A percentile compares a stretch with the other conserved stretches of the same genome.
These are phyloP conservation scores for Chrysogorgia sp. DNA, from an alignment of 92 coral and sea anemone species.

Conservation along the genomic window DNA sequence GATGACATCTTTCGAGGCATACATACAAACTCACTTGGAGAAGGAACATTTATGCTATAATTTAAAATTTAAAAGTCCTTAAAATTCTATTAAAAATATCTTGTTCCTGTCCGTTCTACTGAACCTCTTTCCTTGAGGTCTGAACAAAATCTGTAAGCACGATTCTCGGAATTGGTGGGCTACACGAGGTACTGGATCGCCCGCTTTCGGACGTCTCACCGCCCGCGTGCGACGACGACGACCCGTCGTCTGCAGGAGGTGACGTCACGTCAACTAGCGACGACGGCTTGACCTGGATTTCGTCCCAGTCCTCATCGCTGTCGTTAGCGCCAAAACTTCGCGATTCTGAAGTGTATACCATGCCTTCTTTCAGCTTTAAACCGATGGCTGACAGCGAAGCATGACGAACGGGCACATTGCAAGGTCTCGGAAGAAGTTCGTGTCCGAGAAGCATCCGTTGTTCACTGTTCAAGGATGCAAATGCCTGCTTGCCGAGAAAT, in stretches of 20 bases:
- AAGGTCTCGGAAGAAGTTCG: background rate
- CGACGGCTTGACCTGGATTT: slow-evolving; percentile 14
- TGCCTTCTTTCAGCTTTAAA: background rate
- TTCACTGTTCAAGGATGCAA: background rate
- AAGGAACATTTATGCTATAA: background rate
- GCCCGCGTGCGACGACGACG: background rate
- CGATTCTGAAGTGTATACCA: background rate
- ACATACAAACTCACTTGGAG: too few species aligned
- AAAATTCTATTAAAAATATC: background rate
- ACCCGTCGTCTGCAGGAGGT: background rate
- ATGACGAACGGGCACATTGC: background rate
- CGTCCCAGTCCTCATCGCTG: slow-evolving; percentile 17
- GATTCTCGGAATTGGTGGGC: slow-evolving; percentile 27
- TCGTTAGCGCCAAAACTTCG: background rate
- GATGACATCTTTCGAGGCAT: too few species aligned
- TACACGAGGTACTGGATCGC: background rate
- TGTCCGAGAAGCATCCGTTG: background rate
- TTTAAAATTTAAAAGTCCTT: background rate
- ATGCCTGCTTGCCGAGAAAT: background rate
- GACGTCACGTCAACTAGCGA: slow-evolving; percentile 6
- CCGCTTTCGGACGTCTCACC: background rate
- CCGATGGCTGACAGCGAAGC: background rate
- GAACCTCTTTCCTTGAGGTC: background rate
- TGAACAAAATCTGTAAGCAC: slow-evolving; percentile 27
- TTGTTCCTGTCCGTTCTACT: background rate